Evolutionary conservation across 2,888 invertebrate genomes (phyloP).

Genomic region (Rugalucina vietnamica): DNA sequence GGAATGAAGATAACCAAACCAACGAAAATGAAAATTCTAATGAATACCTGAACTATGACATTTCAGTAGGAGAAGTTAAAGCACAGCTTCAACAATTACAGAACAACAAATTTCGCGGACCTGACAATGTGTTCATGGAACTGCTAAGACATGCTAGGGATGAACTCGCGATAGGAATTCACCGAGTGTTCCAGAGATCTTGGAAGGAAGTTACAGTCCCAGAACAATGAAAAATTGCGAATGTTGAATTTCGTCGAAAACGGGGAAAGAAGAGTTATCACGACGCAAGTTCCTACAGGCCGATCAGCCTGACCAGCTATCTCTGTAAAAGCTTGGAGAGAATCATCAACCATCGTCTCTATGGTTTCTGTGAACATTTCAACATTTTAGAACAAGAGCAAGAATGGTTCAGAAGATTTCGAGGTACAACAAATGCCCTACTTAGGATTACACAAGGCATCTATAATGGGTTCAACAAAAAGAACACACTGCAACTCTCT

Average conservation of each 20-base stretch:
- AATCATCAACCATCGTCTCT: neutral
- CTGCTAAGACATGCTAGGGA: neutral
- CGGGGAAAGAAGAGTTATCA: neutral
- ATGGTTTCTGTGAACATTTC: too few relatives aligned
- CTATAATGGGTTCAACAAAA: slow-evolving; percentile 25
- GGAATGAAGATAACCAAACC: neutral
- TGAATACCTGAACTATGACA: slow-evolving; percentile 3
- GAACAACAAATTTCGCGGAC: neutral
- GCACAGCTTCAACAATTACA: neutral
- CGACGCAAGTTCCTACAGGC: too few relatives aligned
- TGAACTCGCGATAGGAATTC: neutral
- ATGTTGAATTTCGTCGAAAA: slow-evolving; percentile 11
- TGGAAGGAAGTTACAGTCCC: neutral
- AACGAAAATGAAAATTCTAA: neutral
- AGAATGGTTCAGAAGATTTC: slow-evolving; percentile 23
- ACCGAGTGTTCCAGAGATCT: neutral
- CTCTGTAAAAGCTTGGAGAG: slow-evolving; percentile 17
- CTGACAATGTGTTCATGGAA: neutral
- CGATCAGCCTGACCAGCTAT: slow-evolving; percentile 19
- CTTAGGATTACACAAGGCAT: too few relatives aligned
- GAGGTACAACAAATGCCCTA: slow-evolving; percentile 16
- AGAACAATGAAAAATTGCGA: neutral
- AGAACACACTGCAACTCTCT: neutral
- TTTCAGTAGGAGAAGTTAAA: neutral
- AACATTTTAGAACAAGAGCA: neutral